Evolutionary conservation across 35 echinoderm and acorn worm genomes (phyloP), one percentile per base, ranked within the genome.

Genomic region (Ophiothrix spiculata): DNA sequence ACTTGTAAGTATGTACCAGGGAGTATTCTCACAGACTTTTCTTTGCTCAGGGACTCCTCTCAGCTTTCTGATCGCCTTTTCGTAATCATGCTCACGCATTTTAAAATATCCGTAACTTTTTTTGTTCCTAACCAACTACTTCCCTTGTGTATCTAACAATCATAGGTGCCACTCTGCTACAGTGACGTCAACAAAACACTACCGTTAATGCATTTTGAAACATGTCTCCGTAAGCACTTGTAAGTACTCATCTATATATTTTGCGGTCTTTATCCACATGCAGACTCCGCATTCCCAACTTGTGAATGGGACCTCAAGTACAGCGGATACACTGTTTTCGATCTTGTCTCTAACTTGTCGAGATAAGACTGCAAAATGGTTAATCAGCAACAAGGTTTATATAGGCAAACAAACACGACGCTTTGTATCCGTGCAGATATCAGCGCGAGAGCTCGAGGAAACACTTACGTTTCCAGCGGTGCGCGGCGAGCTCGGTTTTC

Each of bases 341-440:
- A 69, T 69, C 29, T n/a, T 69, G 23, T 15, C 60, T 69, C 60
- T 69, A 15, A 28, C 60, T 69, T 28, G 4, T 2, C 4, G 60
- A 69, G 60, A n/a, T 69, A n/a, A 28, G 60, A 69, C 60, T 69
- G 60, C 60, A 69, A 40, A 80, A 54, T 64, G 81, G 81, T 84
- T 84, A 84, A 84, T 84, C 81, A 84, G 32, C 45, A 33, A 64
- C 60, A 84, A 64, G 69, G 81, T 84, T 84, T 84, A 60, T 42
- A 60, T 37, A 42, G 81, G 42, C 42, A 54, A 84, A 84, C 54
- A 84, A 84, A 84, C 81, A 84, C 29, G 60, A 84, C 40, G 81
- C 33, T 56, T 19, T 63, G 42, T 25, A 60, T 60, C 81, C 21
- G 42, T 63, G 14, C 21, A 60, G 81, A 56, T 36, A 60, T 39